These are phyloP conservation scores for Drosophila nigrodunni DNA, from an alignment of 1,140 invertebrate genomes.

Conservation along the genomic window DNA sequence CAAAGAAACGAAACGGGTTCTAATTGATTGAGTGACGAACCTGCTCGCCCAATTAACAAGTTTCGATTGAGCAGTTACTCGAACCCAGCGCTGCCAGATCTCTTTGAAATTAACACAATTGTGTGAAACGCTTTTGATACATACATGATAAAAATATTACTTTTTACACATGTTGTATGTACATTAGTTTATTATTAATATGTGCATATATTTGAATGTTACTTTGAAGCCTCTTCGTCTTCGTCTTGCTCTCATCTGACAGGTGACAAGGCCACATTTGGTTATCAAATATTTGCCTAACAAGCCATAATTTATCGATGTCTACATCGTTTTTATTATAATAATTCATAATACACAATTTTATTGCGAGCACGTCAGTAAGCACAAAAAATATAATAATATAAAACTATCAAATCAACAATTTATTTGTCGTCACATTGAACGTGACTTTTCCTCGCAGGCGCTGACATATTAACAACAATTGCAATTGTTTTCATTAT, in stretches of 20 bases:
- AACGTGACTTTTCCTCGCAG: conserved; percentile 45
- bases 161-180: not conserved
- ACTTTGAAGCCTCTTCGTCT: conserved; percentile 17
- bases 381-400: conserved; percentile 7
- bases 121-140: conserved; percentile 36
- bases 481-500: conserved; percentile 42
- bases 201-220: conserved; percentile 3
- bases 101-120: conserved; percentile 53
- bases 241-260: conserved; percentile 1
- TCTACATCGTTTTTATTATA: conserved; percentile 39
- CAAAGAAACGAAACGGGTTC: conserved; percentile 37
- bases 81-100: conserved; percentile 37
- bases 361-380: conserved; percentile 17
- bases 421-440: conserved; percentile 35
- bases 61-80: conserved; percentile 65
- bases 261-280: conserved; percentile 43
- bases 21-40: conserved; percentile 57
- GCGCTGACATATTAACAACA: conserved; percentile 28
- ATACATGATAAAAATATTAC: conserved; percentile 16
- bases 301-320: conserved; percentile 48
- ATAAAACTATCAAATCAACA: conserved; percentile 24
- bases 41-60: conserved; percentile 74
- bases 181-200: conserved; percentile 10
- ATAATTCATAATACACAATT: conserved; percentile 31
- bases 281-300: conserved; percentile 43